These are phyloP conservation scores for Drosophila anceps DNA, from an alignment of 2,888 invertebrate genomes.

Conservation along the genomic window DNA sequence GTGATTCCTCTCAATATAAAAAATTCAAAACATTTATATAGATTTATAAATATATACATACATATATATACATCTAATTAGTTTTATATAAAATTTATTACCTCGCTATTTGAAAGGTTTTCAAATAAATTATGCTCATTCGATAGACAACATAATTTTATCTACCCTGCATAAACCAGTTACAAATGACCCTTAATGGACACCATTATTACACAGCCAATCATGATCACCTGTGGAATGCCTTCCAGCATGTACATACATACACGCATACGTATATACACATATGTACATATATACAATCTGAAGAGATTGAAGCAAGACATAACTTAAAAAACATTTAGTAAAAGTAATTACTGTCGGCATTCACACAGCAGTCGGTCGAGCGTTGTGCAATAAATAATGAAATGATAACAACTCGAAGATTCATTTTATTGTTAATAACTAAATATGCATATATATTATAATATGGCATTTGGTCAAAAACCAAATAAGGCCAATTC, in stretches of 20 bases:
- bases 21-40: no score
- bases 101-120: neutral
- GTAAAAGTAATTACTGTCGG: slow-evolving; percentile 66
- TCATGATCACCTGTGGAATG: slow-evolving; percentile 57
- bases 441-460: neutral
- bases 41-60: neutral
- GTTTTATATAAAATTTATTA: neutral
- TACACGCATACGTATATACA: neutral
- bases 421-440: slow-evolving; percentile 23
- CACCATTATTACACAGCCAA: slow-evolving; percentile 44
- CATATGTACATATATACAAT: neutral
- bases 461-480: slow-evolving; percentile 22
- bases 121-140: neutral
- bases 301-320: slow-evolving; percentile 6
- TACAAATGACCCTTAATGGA: slow-evolving; percentile 33
- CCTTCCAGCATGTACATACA: slow-evolving; percentile 10
- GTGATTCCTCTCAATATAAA: neutral
- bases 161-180: slow-evolving; percentile 3
- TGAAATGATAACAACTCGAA: slow-evolving; percentile 40
- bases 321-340: slow-evolving; percentile 54
- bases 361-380: slow-evolving; percentile 36
- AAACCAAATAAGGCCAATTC: slow-evolving; percentile 48
- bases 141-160: neutral
- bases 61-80: neutral
- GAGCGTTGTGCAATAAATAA: slow-evolving; percentile 67